A percentile compares a stretch with the other conserved stretches of the same genome.
Conservation (phyloP, 2,888 invertebrate species). For the Drosophila mayaguana region DNA sequence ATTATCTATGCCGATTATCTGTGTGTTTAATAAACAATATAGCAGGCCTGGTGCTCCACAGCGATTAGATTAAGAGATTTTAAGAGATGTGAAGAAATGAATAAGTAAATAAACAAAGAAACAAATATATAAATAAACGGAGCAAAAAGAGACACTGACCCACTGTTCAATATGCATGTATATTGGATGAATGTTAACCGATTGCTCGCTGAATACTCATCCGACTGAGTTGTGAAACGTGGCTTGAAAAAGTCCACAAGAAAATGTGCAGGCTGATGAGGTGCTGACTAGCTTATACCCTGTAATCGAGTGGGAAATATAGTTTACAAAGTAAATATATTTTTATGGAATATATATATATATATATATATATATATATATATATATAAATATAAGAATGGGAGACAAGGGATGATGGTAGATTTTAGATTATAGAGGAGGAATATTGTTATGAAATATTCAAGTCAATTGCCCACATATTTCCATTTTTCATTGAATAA, state of each 20-base stretch:
- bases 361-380: too few species aligned
- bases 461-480: too few species aligned
- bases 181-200: constrained; percentile 23
- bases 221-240: constrained; percentile 47
- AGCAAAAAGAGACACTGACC: constrained; percentile 22
- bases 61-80: constrained; percentile 61
- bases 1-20: constrained; percentile 51
- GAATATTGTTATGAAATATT: too few species aligned
- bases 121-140: background rate
- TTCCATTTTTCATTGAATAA: too few species aligned
- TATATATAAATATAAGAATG: too few species aligned
- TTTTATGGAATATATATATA: too few species aligned
- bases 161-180: constrained; percentile 5
- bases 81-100: constrained; percentile 21
- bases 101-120: background rate
- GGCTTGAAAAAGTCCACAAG: constrained; percentile 24
- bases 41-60: background rate
- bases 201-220: constrained; percentile 38
- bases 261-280: constrained; percentile 16
- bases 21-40: constrained; percentile 22
- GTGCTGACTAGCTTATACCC: constrained; percentile 12
- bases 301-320: background rate
- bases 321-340: background rate
- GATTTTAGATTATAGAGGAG: too few species aligned
- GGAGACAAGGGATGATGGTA: too few species aligned